These are phyloP conservation scores for Achroia grisella DNA, from an alignment of 1,140 invertebrate genomes.

Conservation along the genomic window DNA sequence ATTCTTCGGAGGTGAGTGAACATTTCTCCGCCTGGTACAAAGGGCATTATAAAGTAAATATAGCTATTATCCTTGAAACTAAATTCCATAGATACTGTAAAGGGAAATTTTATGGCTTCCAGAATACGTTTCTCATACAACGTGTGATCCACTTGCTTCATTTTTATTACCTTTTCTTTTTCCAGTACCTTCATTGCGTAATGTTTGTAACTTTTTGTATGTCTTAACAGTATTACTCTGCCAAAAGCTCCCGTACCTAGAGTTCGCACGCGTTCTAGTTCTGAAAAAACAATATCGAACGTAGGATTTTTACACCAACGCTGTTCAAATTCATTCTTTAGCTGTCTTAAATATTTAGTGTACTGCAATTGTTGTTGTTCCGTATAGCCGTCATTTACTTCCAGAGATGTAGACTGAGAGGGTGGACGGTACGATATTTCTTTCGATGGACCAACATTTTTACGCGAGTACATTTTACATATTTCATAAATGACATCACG, in stretches of 20 bases:
- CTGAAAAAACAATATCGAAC: constrained; percentile 31
- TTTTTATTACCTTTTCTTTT: constrained; percentile 89
- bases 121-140: constrained; percentile 91
- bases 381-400: constrained; percentile 47
- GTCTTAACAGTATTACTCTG: constrained; percentile 87
- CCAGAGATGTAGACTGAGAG: constrained; percentile 18
- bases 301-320: constrained; percentile 42
- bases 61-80: constrained; percentile 91
- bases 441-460: constrained; percentile 21
- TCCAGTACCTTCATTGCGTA: constrained; percentile 95
- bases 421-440: constrained; percentile 28
- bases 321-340: constrained; percentile 52
- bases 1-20: constrained; percentile 83
- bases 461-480: constrained; percentile 40
- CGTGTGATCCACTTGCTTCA: constrained; percentile 91
- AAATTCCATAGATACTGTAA: constrained; percentile 87
- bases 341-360: constrained; percentile 42
- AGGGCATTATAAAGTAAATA: constrained; percentile 88
- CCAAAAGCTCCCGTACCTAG: constrained; percentile 94
- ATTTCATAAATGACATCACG: not conserved
- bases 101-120: constrained; percentile 86
- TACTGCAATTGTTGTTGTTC: constrained; percentile 56
- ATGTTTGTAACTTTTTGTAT: constrained; percentile 75
- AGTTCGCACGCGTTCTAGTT: constrained; percentile 65
- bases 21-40: constrained; percentile 89